These are phyloP conservation scores for Chauna torquata DNA, from an alignment of 2,113 vertebrate species.

Conservation along the genomic window DNA sequence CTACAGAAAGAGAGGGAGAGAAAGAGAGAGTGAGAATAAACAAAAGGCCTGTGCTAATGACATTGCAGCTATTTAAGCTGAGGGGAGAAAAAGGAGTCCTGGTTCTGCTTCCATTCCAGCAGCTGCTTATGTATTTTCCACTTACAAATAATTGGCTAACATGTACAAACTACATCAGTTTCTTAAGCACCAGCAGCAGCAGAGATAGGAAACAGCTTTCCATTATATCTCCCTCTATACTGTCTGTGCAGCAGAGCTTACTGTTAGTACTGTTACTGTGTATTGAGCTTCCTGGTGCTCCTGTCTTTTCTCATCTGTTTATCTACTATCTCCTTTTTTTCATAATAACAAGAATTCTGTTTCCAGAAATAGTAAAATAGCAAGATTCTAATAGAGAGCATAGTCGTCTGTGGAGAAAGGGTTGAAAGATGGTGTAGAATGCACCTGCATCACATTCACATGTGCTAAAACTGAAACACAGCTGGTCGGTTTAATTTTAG, in stretches of 20 bases:
- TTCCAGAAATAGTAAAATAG: conserved; percentile 16
- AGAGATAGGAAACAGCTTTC: not conserved
- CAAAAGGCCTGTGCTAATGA: not conserved
- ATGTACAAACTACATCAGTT: not conserved
- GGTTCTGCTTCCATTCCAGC: not conserved
- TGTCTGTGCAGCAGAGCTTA: not conserved
- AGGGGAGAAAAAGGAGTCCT: not conserved
- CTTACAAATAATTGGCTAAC: not conserved
- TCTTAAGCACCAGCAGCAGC: not conserved
- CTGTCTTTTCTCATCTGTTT: not conserved
- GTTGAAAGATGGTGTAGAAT: not conserved
- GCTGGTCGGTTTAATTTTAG: conserved; percentile 68
- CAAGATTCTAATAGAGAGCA: not conserved
- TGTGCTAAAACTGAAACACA: conserved; percentile 62
- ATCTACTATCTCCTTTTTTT: not conserved
- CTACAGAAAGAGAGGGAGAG: not conserved
- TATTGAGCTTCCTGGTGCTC: not conserved
- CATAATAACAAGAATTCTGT: not conserved
- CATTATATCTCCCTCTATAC: not conserved
- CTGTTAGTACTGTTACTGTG: too few species aligned
- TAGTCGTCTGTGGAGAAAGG: not conserved
- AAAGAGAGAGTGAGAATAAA: not conserved
- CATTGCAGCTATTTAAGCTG: not conserved
- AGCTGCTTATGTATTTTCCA: not conserved
- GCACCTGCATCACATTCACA: conserved; percentile 50